Evolutionary conservation across 1,140 invertebrate genomes (phyloP).

Genomic region (Pachypsylla venusta): DNA sequence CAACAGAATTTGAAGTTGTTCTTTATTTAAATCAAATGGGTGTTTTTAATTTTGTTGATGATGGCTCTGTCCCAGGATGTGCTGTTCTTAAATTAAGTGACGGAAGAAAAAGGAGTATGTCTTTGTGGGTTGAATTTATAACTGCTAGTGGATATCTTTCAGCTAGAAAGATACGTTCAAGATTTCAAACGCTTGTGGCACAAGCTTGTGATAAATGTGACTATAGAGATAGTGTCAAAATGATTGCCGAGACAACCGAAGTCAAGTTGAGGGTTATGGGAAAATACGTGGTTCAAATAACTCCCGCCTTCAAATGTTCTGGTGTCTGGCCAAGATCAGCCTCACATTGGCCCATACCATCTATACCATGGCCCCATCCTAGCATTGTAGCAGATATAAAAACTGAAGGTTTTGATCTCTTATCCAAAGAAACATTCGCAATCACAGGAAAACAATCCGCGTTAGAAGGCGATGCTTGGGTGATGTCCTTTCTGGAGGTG

Average conservation of each 20-base stretch:
- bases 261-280: constrained; percentile 73
- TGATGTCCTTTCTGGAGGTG: constrained; percentile 82
- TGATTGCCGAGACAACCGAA: constrained; percentile 83
- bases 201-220: constrained; percentile 85
- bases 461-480: constrained; percentile 97
- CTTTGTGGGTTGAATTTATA: constrained; percentile 93
- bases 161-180: constrained; percentile 77
- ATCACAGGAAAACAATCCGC: constrained; percentile 83
- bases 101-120: constrained; percentile 88
- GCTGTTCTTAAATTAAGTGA: constrained; percentile 85
- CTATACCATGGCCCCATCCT: constrained; percentile 85
- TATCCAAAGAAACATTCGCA: constrained; percentile 80
- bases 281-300: constrained; percentile 71
- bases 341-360: constrained; percentile 84
- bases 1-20: constrained; percentile 87
- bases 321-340: constrained; percentile 93
- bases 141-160: constrained; percentile 87
- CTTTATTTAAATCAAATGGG: constrained; percentile 96
- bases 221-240: constrained; percentile 77
- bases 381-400: constrained; percentile 91
- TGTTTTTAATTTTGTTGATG: constrained; percentile 91
- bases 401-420: constrained; percentile 88
- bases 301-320: constrained; percentile 81
- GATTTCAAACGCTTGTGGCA: constrained; percentile 83
- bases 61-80: constrained; percentile 81